These are phyloP conservation scores for Drosophila nebulosa DNA, from an alignment of 1,140 invertebrate genomes.

Conservation along the genomic window DNA sequence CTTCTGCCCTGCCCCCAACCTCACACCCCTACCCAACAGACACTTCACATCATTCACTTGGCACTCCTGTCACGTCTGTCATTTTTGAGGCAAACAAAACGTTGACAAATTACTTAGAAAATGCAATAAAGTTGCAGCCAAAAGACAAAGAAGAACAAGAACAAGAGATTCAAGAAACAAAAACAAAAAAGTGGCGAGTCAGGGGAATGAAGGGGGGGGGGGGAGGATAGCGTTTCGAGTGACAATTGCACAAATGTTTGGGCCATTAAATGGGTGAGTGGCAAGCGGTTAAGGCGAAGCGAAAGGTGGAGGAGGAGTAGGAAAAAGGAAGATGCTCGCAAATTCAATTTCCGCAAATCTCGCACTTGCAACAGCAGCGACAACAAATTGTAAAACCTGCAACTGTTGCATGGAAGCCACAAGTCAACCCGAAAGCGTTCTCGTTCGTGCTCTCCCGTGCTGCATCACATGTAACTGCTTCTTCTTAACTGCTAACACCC, in stretches of 20 bases:
- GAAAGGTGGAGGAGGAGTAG: not conserved
- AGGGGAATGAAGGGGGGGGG: not conserved
- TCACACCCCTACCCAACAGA: not conserved
- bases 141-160: constrained; percentile 7
- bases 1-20: no score
- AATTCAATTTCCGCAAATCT: constrained; percentile 70
- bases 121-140: constrained; percentile 68
- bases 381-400: constrained; percentile 25
- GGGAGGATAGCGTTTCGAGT: not conserved
- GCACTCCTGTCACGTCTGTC: constrained; percentile 35
- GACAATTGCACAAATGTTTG: constrained; percentile 25
- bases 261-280: constrained; percentile 33
- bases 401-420: constrained; percentile 34
- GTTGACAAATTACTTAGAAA: constrained; percentile 77
- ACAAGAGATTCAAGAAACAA: not conserved
- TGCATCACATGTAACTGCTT: not conserved
- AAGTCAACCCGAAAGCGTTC: constrained; percentile 22
- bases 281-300: not conserved
- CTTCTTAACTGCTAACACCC: not conserved
- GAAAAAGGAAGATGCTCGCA: constrained; percentile 37
- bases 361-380: constrained; percentile 16
- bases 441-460: not conserved
- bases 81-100: constrained; percentile 43
- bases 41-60: constrained; percentile 19
- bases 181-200: not conserved